A percentile compares a stretch with the other conserved stretches of the same genome.
Evolutionary conservation across 30 jellyfish, hydroid and myxozoan species (phyloP).

Genomic region (Aurelia sp.): DNA sequence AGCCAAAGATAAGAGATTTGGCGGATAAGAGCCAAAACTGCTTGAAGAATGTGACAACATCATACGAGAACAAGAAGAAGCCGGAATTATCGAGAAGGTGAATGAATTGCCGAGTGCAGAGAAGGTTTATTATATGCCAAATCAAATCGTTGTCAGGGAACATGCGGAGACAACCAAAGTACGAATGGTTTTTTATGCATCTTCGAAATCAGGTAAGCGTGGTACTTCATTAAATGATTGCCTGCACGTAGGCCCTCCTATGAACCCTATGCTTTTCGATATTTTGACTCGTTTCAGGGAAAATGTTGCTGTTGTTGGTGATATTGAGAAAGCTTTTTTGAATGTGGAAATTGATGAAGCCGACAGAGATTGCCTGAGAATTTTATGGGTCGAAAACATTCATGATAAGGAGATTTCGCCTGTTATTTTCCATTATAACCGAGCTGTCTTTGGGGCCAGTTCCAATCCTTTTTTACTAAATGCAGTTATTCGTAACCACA

Average conservation of each 20-base stretch:
- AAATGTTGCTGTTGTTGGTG: slow-evolving; percentile 1
- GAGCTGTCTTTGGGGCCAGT: slow-evolving; percentile 45
- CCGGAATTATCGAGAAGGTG: slow-evolving; percentile 11
- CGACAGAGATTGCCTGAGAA: slow-evolving; percentile 65
- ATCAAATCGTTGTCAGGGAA: slow-evolving; percentile 34
- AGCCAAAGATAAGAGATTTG: no score
- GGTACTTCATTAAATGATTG: no score
- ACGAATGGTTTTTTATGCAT: slow-evolving; percentile 30
- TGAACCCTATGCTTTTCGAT: slow-evolving; percentile 42
- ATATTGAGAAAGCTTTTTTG: slow-evolving; percentile 32
- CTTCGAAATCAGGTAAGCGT: background rate
- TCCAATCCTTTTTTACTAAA: slow-evolving; percentile 47
- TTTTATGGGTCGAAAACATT: slow-evolving; percentile 49
- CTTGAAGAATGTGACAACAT: slow-evolving; percentile 5
- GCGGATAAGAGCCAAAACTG: background rate
- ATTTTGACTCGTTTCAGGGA: slow-evolving; percentile 30
- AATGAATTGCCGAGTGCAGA: background rate
- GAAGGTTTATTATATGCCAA: background rate
- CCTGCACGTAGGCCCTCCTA: slow-evolving; percentile 5
- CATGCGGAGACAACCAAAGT: slow-evolving; percentile 43
- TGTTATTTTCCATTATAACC: background rate
- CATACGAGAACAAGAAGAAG: background rate
- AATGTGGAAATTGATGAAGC: slow-evolving; percentile 33
- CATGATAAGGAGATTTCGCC: slow-evolving; percentile 11
- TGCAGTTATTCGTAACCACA: slow-evolving; percentile 49